A percentile compares a stretch with the other conserved stretches of the same genome.
Conservation (phyloP, 2,888 invertebrate species). For the Nephrocerus scutellatus region DNA sequence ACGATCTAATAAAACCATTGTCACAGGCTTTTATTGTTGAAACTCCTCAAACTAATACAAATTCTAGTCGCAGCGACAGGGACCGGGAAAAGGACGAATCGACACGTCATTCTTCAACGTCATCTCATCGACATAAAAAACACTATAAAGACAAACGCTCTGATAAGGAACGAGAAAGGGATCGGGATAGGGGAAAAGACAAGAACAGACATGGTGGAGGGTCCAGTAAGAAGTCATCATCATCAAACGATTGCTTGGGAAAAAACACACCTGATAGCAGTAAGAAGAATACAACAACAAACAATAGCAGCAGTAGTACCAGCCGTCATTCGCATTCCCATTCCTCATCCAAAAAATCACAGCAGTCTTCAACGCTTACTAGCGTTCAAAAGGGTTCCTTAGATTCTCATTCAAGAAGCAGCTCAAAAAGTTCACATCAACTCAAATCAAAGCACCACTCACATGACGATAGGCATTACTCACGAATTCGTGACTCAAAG, state of each 20-base stretch:
- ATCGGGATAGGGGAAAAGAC: constrained; percentile 1
- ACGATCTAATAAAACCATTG: constrained; percentile 9
- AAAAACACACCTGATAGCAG: no score
- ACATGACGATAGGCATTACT: constrained; percentile 18
- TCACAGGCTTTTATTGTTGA: constrained; percentile 17
- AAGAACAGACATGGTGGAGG: constrained; percentile 23
- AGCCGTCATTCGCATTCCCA: no score
- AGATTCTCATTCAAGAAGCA: no score
- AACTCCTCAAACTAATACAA: constrained; percentile 5
- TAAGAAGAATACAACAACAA: constrained; percentile 22
- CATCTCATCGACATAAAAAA: constrained; percentile 36
- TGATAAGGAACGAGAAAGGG: constrained; percentile 15
- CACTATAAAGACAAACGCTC: constrained; percentile 23
- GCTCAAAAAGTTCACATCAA: constrained; percentile 31
- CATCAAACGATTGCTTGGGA: no score
- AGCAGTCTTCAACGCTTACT: no score
- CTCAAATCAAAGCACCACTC: constrained; percentile 25
- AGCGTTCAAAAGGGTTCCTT: no score
- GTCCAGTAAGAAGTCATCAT: constrained; percentile 19
- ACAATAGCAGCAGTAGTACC: constrained; percentile 26
- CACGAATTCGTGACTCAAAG: constrained; percentile 24
- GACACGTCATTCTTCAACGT: constrained; percentile 22
- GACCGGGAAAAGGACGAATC: constrained; percentile 5
- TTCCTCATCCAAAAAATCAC: no score
- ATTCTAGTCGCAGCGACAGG: constrained; percentile 14